phyloP scores from a whole-genome alignment of 1,140 invertebrate genomes.

The Micrasema minimum region DNA sequence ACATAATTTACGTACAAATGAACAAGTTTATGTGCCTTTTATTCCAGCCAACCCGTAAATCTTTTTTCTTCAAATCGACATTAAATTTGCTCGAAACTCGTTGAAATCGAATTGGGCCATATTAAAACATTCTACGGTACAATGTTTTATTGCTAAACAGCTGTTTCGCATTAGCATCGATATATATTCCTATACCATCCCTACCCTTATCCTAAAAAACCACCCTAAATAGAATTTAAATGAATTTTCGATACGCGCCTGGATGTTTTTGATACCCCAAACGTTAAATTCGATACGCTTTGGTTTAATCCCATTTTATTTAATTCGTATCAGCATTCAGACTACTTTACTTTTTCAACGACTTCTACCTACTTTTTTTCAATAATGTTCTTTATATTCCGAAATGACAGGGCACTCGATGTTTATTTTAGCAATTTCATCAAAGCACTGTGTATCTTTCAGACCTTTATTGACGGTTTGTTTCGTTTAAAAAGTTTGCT shows the following conservation, averaged over 20 bases:
- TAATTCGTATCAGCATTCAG: conserved; percentile 24
- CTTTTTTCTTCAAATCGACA: conserved; percentile 27
- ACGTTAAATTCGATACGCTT: conserved; percentile 29
- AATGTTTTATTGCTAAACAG: conserved; percentile 49
- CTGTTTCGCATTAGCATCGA: conserved; percentile 44
- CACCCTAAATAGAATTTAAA: conserved; percentile 48
- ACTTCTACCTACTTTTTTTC: conserved; percentile 1
- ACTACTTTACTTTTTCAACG: conserved; percentile 12
- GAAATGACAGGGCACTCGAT: background rate
- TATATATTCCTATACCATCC: conserved; percentile 42
- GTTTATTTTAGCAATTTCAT: no score
- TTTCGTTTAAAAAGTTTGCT: no score
- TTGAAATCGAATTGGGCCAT: conserved; percentile 23
- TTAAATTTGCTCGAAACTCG: conserved; percentile 21
- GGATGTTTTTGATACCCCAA: conserved; percentile 27
- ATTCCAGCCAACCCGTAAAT: conserved; percentile 9
- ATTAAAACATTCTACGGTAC: conserved; percentile 31
- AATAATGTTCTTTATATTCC: background rate
- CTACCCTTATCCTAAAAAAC: conserved; percentile 9
- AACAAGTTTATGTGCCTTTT: background rate
- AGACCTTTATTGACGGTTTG: no score
- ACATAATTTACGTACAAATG: no score
- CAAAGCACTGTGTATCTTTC: no score
- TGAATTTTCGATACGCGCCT: conserved; percentile 40
- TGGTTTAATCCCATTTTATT: conserved; percentile 32